Base-by-base conservation (phyloP, 2,888 invertebrate species). In the Idaea aversata region DNA sequence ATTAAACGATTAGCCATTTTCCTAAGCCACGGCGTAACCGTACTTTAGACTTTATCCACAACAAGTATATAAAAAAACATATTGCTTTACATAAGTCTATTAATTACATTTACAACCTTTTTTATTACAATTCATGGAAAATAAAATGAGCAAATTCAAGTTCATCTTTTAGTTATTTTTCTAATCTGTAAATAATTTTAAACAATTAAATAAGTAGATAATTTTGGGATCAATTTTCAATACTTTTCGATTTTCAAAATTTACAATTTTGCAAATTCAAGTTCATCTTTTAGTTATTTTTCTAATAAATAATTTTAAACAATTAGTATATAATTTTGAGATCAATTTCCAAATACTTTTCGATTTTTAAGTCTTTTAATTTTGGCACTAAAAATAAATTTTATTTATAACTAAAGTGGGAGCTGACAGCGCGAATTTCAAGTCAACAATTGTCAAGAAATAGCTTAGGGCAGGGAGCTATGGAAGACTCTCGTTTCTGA, bases 141-240 rank as follows among this genome's bases (percentile, higher is more conserved):
- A 15, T 25, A 25, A 25, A 25, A 25, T 25, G 3, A 25, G 25
- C 15, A 57, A 57, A 57, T 10, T 57, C 5, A 57, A 57, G 10
- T 13, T 47, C 13, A 13, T 47, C 47, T 13, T 4, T 47, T 60
- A 34, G 13, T 15, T 57, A 59, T 36, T 57, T 15, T 61, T 10
- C 38, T 36, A 10, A 35, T 59, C 25, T 25, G n/a, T n/a, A n/a
- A 67, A 65, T 63, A 35, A 34, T 63, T 59, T 35, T 13, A 10
- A 16, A n/a, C 57, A 7, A 15, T 25, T 25, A 25, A 25, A 25
- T 47, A 15, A 34, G 15, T 58, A 10, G 57, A 59, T 36, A 67
- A 64, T 67, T 64, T 67, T 58, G 62, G 66, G 68, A 68, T 66
- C 64, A 34, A 60, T 63, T 68, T 66, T 38, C 15, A 63, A 61